phyloP scores from a whole-genome alignment of 1,140 invertebrate species.

The Caenorhabditis latens region DNA sequence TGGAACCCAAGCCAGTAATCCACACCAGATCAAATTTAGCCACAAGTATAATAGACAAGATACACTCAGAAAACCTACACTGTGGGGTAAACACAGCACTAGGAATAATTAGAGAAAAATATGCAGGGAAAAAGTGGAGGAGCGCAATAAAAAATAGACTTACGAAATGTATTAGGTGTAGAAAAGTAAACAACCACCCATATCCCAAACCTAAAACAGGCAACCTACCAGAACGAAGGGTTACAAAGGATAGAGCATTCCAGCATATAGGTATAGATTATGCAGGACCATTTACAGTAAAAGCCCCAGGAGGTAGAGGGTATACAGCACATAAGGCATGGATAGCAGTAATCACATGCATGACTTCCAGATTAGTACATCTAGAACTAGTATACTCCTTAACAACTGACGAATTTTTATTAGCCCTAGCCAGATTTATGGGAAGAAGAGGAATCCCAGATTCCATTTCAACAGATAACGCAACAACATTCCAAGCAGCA shows the following conservation, averaged over 20 bases:
- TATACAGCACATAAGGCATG: neutral
- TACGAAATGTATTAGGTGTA: slow-evolving; percentile 54
- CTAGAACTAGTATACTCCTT: slow-evolving; percentile 28
- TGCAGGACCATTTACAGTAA: slow-evolving; percentile 34
- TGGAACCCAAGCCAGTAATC: neutral
- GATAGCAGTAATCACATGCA: slow-evolving; percentile 37
- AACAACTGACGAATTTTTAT: slow-evolving; percentile 10
- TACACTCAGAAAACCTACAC: neutral
- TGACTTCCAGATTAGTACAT: slow-evolving; percentile 47
- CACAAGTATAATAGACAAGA: neutral
- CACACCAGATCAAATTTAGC: neutral
- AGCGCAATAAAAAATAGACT: slow-evolving; percentile 38
- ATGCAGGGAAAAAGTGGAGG: slow-evolving; percentile 4
- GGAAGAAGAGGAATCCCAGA: slow-evolving; percentile 53
- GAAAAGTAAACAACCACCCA: neutral
- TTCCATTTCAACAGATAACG: slow-evolving; percentile 64
- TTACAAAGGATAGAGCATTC: slow-evolving; percentile 29
- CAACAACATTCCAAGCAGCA: neutral
- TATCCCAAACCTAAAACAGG: slow-evolving; percentile 38
- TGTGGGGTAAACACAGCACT: neutral
- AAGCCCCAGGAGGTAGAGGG: slow-evolving; percentile 9
- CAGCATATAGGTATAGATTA: slow-evolving; percentile 54
- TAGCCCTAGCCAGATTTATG: slow-evolving; percentile 51
- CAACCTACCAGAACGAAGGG: slow-evolving; percentile 61
- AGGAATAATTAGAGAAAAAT: neutral